A percentile compares a stretch with the other conserved stretches of the same genome.
Conservation (phyloP, 1,140 invertebrate species). For the Leptinotarsa undecemlineata region DNA sequence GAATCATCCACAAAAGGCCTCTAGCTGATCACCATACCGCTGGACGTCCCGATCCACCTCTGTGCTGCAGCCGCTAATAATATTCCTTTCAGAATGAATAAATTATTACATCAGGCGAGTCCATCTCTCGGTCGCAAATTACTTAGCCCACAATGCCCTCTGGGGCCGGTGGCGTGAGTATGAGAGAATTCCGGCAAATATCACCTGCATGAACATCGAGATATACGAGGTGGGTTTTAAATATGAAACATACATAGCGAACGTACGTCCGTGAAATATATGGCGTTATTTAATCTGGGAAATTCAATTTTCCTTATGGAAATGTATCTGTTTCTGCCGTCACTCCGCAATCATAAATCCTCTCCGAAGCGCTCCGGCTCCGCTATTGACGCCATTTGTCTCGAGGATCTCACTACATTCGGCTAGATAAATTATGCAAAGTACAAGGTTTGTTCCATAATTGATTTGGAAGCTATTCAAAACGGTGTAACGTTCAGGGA, state of each 20-base stretch:
- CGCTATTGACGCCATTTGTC: background rate
- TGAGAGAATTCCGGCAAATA: background rate
- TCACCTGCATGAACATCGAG: background rate
- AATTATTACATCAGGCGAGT: conserved; percentile 1
- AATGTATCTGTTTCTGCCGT: conserved; percentile 8
- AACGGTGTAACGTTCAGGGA: no score
- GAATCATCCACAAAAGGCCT: background rate
- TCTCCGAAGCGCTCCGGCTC: background rate
- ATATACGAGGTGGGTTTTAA: conserved; percentile 5
- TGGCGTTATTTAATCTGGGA: conserved; percentile 8
- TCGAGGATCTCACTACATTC: background rate
- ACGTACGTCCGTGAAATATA: background rate
- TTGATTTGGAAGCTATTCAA: no score
- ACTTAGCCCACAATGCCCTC: background rate
- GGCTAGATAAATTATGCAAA: no score
- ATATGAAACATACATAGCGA: conserved; percentile 2
- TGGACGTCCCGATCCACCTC: background rate
- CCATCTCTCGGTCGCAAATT: conserved; percentile 7
- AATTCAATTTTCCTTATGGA: conserved; percentile 8
- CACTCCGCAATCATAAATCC: background rate
- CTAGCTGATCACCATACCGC: background rate
- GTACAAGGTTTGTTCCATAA: no score
- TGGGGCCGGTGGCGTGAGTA: conserved; percentile 1
- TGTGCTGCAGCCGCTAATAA: background rate
- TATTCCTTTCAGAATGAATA: conserved; percentile 1